phyloP scores from a whole-genome alignment of 2,113 vertebrate species.

The Xenopus laevis region DNA sequence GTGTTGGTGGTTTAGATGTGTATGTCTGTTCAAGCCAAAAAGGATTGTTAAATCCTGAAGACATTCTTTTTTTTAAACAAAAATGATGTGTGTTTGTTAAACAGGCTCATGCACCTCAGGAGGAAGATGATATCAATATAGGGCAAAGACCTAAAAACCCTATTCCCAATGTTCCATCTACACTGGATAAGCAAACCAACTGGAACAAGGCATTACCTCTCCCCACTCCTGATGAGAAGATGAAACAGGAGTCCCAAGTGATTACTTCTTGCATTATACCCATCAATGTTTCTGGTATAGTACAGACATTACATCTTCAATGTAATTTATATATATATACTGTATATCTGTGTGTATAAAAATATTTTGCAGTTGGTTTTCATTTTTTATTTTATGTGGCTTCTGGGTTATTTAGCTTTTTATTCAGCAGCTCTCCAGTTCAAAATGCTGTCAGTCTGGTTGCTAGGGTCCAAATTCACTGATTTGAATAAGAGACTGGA shows the following conservation, averaged over 20 bases:
- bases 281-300: constrained; percentile 95
- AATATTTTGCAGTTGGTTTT: no score
- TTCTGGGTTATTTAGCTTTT: no score
- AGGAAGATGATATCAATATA: constrained; percentile 85
- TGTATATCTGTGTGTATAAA: not conserved
- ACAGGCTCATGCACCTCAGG: constrained; percentile 81
- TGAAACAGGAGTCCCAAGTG: constrained; percentile 91
- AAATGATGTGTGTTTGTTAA: constrained; percentile 61
- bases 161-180: constrained; percentile 88
- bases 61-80: no score
- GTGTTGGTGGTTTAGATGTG: no score
- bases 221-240: constrained; percentile 93
- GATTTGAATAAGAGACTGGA: no score
- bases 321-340: not conserved
- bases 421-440: no score
- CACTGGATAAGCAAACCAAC: constrained; percentile 99
- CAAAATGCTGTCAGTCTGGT: no score
- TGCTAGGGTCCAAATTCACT: no score
- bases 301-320: constrained; percentile 34
- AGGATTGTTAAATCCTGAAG: no score
- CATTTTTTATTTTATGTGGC: no score
- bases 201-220: constrained; percentile 92
- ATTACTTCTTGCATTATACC: constrained; percentile 93
- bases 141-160: constrained; percentile 90
- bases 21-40: no score